These are phyloP conservation scores for Siniperca scherzeri DNA, from an alignment of 2,797 vertebrate genomes.

Conservation along the genomic window DNA sequence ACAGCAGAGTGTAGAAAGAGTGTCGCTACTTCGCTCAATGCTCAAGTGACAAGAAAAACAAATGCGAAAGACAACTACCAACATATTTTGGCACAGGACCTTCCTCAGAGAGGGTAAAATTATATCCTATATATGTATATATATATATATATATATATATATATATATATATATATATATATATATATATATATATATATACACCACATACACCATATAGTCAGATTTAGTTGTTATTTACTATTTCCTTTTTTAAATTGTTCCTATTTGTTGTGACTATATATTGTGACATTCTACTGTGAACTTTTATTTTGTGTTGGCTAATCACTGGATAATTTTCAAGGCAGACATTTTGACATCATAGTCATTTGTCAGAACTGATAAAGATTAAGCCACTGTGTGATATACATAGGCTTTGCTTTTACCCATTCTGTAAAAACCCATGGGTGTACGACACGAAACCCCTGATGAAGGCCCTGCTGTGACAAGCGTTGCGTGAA, in stretches of 20 bases:
- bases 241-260: background rate
- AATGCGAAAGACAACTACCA: background rate
- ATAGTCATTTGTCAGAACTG: too few relatives aligned
- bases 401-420: background rate
- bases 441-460: background rate
- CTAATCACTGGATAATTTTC: background rate
- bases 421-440: background rate
- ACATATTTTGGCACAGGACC: background rate
- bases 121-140: background rate
- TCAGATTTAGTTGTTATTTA: background rate
- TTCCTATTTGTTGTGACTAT: background rate
- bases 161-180: too few relatives aligned
- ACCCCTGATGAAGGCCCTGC: background rate
- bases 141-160: too few relatives aligned
- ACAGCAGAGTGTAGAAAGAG: background rate
- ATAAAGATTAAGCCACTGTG: background rate
- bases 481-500: background rate
- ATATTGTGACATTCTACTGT: background rate
- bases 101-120: background rate
- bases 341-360: background rate
- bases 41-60: background rate
- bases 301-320: background rate
- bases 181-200: too few relatives aligned
- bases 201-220: background rate
- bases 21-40: background rate